These are phyloP conservation scores for Drosophila kokeensis DNA, from an alignment of 2,888 invertebrate genomes.

Conservation along the genomic window DNA sequence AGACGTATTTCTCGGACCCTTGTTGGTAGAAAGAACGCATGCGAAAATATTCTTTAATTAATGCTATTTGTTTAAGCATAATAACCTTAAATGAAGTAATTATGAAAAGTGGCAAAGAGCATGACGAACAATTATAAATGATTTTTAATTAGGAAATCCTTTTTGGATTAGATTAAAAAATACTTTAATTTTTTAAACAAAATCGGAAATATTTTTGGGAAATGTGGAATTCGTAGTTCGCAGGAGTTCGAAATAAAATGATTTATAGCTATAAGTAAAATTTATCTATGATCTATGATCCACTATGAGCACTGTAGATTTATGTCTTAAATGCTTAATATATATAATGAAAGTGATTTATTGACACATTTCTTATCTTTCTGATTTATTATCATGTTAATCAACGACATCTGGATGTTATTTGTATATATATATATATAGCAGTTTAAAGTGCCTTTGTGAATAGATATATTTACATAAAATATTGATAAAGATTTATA, in stretches of 20 bases:
- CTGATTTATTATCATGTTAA: not conserved
- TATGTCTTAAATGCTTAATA: not conserved
- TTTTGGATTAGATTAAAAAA: not conserved
- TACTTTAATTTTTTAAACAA: not conserved
- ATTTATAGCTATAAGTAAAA: not conserved
- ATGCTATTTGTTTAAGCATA: not conserved
- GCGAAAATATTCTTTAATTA: constrained; percentile 8
- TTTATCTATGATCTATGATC: not conserved
- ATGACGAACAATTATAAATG: not conserved
- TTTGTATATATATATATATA: not conserved
- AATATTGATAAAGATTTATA: not conserved
- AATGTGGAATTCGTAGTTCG: not conserved
- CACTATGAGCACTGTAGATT: not conserved
- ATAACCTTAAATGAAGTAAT: not conserved
- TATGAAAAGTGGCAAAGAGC: not conserved
- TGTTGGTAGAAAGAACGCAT: not conserved
- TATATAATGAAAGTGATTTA: not conserved
- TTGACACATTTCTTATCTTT: not conserved
- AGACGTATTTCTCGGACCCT: constrained; percentile 16
- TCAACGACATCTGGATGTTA: not conserved
- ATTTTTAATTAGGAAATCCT: not conserved
- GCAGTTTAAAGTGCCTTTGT: not conserved
- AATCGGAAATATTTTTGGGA: not conserved
- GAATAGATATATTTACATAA: not conserved
- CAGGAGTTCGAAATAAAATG: not conserved